Evolutionary conservation across 1,140 invertebrate genomes (phyloP).

Genomic region (Monomorium pharaonis): DNA sequence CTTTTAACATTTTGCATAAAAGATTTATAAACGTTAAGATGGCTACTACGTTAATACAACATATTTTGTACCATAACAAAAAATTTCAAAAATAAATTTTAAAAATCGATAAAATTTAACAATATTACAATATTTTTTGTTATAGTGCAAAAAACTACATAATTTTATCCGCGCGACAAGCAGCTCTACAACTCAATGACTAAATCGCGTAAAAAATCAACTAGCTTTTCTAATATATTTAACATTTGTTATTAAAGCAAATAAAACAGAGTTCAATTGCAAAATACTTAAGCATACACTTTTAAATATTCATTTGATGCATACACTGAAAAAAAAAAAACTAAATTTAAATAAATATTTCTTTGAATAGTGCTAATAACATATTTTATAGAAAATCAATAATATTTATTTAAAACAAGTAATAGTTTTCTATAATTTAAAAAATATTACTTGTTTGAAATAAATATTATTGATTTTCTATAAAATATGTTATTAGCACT

Average conservation of each 20-base stretch:
- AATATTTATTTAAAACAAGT: too few relatives aligned
- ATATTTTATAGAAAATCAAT: too few relatives aligned
- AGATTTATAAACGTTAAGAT: neutral
- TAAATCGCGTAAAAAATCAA: neutral
- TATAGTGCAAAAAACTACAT: neutral
- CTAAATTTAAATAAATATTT: too few relatives aligned
- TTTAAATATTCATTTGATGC: neutral
- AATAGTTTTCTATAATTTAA: too few relatives aligned
- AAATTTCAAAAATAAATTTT: conserved; percentile 4
- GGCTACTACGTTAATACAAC: neutral
- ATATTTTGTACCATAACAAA: conserved; percentile 1
- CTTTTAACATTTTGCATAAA: neutral
- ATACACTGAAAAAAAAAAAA: too few relatives aligned
- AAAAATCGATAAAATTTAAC: neutral
- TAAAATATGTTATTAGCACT: too few relatives aligned
- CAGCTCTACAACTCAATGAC: neutral
- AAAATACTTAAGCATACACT: neutral
- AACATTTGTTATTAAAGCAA: conserved; percentile 9
- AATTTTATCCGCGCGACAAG: neutral
- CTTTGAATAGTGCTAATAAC: too few relatives aligned
- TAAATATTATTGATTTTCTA: too few relatives aligned
- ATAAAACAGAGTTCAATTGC: neutral
- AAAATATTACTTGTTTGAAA: too few relatives aligned
- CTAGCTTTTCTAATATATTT: neutral
- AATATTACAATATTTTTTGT: neutral